Base-by-base conservation (phyloP, 2,888 invertebrate genomes). In the Diploptera punctata region DNA sequence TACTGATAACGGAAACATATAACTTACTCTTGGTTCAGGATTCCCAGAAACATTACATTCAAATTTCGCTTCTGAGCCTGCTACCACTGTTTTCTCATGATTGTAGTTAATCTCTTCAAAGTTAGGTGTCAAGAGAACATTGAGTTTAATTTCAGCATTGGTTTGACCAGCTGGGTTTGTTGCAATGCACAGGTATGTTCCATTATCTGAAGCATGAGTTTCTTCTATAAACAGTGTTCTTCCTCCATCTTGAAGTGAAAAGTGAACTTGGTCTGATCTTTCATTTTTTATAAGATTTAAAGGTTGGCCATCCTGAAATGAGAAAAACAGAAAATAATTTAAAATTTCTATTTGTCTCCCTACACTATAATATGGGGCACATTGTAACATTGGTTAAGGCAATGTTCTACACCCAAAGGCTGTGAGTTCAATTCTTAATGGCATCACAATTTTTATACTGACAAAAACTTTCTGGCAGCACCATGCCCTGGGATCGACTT, bases 181-280 rank as follows among this genome's bases (percentile, higher is more conserved):
- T 0, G 87, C 89, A 1, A 86, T 82, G 77, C 91, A 92, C 0
- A 86, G 85, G 79, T 89, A 90, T 1, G 82, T 82, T 0, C 88
- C 86, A 2, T 85, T 82, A 75, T 89, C 85, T 0, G 77, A 33
- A 1, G 83, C 80, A 21, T 70, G 61, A 9, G 76, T 76, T 65
- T 77, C 77, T 13, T 72, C 67, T 16, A 79, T 73, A 61, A 75
- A 75, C 16, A 79, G 73, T 26, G 74, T 60, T 67, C 73, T 70
- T 10, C 78, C 77, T n/a, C 73, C 69, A 43, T 77, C 75, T 7
- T 65, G 69, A 1, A 76, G 57, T 16, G 71, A 47, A 29, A 76
- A 74, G 43, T 77, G 77, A 1, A 74, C 73, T 65, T 76, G 77
- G 57, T 76, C 77, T 26, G 75, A 73, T 69, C 76, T 72, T 31